A percentile compares a stretch with the other conserved stretches of the same genome.
These are phyloP conservation scores for Chelonoidis abingdonii DNA, from an alignment of 2,113 vertebrate species.

Conservation along the genomic window DNA sequence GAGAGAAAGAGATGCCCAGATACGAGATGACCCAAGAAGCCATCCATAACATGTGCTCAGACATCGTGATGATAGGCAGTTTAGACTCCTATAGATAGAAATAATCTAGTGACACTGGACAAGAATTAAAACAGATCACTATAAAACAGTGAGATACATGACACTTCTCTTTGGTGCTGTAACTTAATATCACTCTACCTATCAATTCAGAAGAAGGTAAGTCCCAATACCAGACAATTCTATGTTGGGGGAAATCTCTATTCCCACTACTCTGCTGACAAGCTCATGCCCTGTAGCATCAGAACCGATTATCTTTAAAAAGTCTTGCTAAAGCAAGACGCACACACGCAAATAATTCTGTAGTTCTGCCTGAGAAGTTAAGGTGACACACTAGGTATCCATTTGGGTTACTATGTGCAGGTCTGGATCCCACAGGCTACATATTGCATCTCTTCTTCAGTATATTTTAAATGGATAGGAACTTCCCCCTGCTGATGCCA, in stretches of 20 bases:
- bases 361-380: neutral
- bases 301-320: neutral
- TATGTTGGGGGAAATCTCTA: neutral
- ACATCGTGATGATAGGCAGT: neutral
- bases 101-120: neutral
- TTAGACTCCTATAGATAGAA: neutral
- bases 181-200: neutral
- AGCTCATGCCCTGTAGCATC: neutral
- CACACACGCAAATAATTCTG: neutral
- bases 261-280: neutral
- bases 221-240: neutral
- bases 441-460: neutral
- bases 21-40: neutral
- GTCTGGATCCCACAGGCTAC: neutral
- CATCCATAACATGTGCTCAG: rapidly evolving
- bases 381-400: neutral
- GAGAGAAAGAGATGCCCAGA: neutral
- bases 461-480: neutral
- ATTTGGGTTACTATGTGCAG: neutral
- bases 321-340: neutral
- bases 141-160: neutral
- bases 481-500: neutral
- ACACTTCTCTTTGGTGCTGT: neutral
- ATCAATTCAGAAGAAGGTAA: neutral
- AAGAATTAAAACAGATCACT: neutral